Conservation (phyloP, 92 coral and sea anemone genomes). For the Zoanthus gigantus region DNA sequence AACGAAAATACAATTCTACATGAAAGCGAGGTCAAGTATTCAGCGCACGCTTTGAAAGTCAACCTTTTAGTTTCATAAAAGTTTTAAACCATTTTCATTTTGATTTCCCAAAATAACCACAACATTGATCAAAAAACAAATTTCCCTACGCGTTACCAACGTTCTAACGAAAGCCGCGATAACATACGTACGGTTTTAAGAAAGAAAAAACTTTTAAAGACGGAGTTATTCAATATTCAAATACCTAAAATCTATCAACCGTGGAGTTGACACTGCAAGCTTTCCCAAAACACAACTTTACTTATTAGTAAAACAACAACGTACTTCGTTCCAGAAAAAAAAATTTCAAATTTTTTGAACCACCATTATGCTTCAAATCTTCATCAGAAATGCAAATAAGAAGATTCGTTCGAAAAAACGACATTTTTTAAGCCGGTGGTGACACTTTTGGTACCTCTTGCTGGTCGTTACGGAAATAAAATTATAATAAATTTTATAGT, state of each 20-base stretch:
- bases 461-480: conserved; percentile 54
- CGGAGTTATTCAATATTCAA: conserved; percentile 50
- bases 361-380: neutral
- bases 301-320: conserved; percentile 22
- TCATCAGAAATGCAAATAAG: neutral
- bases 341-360: neutral
- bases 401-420: conserved; percentile 1
- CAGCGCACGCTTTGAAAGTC: conserved; percentile 32
- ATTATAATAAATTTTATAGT: conserved; percentile 33
- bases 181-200: conserved; percentile 25
- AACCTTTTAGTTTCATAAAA: conserved; percentile 33
- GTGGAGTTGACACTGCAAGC: conserved; percentile 49
- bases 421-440: conserved; percentile 12
- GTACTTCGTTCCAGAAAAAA: conserved; percentile 35
- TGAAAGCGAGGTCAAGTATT: conserved; percentile 50
- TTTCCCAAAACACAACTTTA: conserved; percentile 44
- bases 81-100: neutral
- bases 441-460: conserved; percentile 45
- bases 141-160: conserved; percentile 14
- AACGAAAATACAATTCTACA: conserved; percentile 41
- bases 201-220: conserved; percentile 40
- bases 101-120: neutral
- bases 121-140: neutral
- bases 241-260: conserved; percentile 48
- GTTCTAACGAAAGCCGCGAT: conserved; percentile 3